Conservation (phyloP, 2,113 vertebrate species). For the Cygnus buccinator region DNA sequence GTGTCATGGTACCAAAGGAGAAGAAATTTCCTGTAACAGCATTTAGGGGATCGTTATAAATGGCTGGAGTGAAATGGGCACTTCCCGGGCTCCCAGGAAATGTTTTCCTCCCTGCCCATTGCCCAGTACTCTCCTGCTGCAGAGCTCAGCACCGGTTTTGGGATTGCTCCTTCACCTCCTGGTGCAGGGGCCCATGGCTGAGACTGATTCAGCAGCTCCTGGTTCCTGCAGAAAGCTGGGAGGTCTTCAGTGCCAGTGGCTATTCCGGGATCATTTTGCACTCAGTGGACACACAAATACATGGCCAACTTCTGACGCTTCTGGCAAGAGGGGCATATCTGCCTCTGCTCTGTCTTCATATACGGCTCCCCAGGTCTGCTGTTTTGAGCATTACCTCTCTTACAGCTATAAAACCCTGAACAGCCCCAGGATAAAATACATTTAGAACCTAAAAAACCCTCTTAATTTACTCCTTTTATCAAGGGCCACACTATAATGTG, state of each 20-base stretch:
- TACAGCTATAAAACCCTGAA: neutral
- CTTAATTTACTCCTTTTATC: neutral
- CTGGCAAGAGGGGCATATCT: neutral
- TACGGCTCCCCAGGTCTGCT: neutral
- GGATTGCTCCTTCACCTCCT: neutral
- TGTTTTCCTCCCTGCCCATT: neutral
- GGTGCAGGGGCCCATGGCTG: accelerated
- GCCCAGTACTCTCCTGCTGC: accelerated
- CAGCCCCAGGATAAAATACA: neutral
- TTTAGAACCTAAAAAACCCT: neutral
- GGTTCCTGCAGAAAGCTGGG: neutral
- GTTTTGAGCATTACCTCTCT: neutral
- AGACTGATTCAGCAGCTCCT: neutral
- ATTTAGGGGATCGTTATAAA: no score
- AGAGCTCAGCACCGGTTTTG: accelerated
- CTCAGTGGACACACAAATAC: neutral
- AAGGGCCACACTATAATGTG: neutral
- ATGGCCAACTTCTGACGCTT: neutral
- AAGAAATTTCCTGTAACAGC: no score
- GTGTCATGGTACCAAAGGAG: no score
- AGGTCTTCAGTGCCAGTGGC: neutral
- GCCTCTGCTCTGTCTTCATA: neutral
- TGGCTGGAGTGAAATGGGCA: no score
- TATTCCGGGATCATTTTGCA: neutral
- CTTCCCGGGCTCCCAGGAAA: neutral